Percentiles rank a stretch among this genome's conserved stretches.
phyloP scores from a whole-genome alignment of 1,140 invertebrate species.

The Geopemphigus sp. region DNA sequence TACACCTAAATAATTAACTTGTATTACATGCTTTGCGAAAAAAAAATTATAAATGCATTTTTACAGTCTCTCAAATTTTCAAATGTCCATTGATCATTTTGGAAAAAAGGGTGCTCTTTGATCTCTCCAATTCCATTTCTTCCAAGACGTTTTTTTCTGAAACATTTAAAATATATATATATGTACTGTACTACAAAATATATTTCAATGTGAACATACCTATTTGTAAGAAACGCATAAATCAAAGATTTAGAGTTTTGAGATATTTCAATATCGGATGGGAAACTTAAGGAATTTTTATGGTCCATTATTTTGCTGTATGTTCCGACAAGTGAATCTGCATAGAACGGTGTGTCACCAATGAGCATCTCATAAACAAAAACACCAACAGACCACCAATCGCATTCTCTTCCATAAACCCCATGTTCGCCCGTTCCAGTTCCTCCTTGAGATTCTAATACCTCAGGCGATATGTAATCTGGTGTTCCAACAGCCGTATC shows the following conservation, averaged over 20 bases:
- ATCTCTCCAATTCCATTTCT: constrained; percentile 94
- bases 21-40: not conserved
- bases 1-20: constrained; percentile 60
- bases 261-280: constrained; percentile 90
- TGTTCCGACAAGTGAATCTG: constrained; percentile 95
- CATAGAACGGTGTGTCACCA: constrained; percentile 98
- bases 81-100: constrained; percentile 97
- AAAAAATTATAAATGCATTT: constrained; percentile 48
- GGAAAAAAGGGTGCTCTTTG: constrained; percentile 91
- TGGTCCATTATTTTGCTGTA: constrained; percentile 99
- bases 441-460: constrained; percentile 95
- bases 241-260: constrained; percentile 89
- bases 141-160: constrained; percentile 82
- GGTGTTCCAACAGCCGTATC: constrained; percentile 99
- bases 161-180: constrained; percentile 52
- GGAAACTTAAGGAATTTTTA: constrained; percentile 92
- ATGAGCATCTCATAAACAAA: constrained; percentile 98
- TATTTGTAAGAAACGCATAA: constrained; percentile 88
- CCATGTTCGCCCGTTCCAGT: constrained; percentile 88
- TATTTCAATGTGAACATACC: constrained; percentile 54
- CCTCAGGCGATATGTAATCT: constrained; percentile 98
- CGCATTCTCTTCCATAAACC: constrained; percentile 92
- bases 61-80: constrained; percentile 86
- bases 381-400: constrained; percentile 99
- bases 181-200: not conserved